Conservation (phyloP, 2,888 invertebrate genomes). For the Hydrotaea cyrtoneurina region DNA sequence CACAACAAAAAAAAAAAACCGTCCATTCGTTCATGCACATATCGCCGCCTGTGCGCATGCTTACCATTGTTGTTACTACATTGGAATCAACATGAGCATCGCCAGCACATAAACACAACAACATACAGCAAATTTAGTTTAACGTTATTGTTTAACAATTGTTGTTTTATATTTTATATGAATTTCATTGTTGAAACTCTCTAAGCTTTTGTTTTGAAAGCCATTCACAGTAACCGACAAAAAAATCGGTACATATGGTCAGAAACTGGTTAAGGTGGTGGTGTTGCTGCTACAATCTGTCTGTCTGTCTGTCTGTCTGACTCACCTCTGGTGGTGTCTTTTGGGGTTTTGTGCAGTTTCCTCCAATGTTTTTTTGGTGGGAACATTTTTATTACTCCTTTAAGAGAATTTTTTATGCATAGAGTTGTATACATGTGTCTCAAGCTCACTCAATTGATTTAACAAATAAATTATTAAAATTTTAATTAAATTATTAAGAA, state of each 20-base stretch:
- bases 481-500: conserved; percentile 9
- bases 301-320: conserved; percentile 49
- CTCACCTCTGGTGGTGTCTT: neutral
- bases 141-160: conserved; percentile 67
- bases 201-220: conserved; percentile 47
- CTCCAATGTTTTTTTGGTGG: conserved; percentile 47
- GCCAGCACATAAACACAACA: conserved; percentile 17
- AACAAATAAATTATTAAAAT: neutral
- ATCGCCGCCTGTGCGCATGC: conserved; percentile 60
- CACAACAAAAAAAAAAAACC: conserved; percentile 11
- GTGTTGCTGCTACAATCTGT: conserved; percentile 40
- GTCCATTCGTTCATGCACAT: neutral
- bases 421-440: conserved; percentile 37
- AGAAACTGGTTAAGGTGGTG: conserved; percentile 66
- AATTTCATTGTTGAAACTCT: conserved; percentile 63
- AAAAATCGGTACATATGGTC: conserved; percentile 62
- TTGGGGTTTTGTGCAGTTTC: conserved; percentile 31
- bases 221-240: conserved; percentile 1
- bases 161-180: conserved; percentile 64
- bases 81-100: neutral
- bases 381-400: conserved; percentile 65
- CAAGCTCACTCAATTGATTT: conserved; percentile 25
- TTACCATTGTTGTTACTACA: conserved; percentile 52
- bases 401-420: conserved; percentile 55
- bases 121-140: conserved; percentile 60